These are phyloP conservation scores for Arctopsyche grandis DNA, from an alignment of 1,140 invertebrate genomes.

Conservation along the genomic window DNA sequence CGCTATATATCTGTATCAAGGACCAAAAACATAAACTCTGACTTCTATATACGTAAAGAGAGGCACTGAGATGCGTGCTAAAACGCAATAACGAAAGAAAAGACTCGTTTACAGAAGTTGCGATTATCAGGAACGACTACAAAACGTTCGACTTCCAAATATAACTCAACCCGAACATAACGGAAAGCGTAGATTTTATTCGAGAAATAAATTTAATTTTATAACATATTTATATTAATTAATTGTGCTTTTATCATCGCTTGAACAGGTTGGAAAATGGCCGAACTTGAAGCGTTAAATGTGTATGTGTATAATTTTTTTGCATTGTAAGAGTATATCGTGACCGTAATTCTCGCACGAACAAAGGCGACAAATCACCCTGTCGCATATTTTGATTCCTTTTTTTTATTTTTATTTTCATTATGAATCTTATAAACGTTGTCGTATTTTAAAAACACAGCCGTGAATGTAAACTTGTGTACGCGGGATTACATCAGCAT, in stretches of 20 bases:
- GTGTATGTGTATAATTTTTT: not conserved
- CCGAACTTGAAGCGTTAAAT: not conserved
- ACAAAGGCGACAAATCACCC: not conserved
- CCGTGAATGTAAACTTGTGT: slow-evolving; percentile 1
- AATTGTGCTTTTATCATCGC: no score
- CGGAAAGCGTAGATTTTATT: not conserved
- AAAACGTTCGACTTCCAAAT: not conserved
- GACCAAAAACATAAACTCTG: no score
- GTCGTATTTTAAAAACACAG: not conserved
- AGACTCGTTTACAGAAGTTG: slow-evolving; percentile 1
- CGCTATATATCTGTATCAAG: slow-evolving; percentile 18
- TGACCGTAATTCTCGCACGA: slow-evolving; percentile 2
- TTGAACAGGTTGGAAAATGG: not conserved
- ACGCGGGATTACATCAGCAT: not conserved
- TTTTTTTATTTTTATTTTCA: not conserved
- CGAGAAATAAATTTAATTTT: not conserved
- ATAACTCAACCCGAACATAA: not conserved
- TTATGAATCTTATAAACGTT: not conserved
- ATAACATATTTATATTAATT: not conserved
- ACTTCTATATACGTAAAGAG: not conserved
- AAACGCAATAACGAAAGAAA: not conserved
- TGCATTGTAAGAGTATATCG: not conserved
- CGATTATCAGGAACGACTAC: not conserved
- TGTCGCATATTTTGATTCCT: not conserved
- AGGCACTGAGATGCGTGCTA: not conserved